A percentile compares a stretch with the other conserved stretches of the same genome.
These are phyloP conservation scores for Glaucopsyche alexis DNA, from an alignment of 2,888 invertebrate species.

Conservation along the genomic window DNA sequence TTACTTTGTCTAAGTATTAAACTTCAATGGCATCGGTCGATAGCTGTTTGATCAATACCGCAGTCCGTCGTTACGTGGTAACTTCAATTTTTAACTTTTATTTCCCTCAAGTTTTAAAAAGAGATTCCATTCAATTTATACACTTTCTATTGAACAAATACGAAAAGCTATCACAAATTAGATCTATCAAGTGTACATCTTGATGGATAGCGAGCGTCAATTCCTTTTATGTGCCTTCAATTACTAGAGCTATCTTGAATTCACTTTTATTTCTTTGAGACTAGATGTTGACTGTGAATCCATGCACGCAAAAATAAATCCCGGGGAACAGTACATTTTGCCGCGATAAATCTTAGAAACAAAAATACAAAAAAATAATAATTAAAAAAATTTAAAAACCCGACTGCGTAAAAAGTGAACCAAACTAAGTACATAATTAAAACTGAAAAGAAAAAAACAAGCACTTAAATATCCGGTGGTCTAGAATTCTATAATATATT, in stretches of 20 bases:
- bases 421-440: no score
- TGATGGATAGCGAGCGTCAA: slow-evolving; percentile 9
- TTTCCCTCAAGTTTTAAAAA: slow-evolving; percentile 7
- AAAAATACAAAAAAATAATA: no score
- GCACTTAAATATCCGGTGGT: no score
- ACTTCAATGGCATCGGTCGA: slow-evolving; percentile 36
- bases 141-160: slow-evolving; percentile 10
- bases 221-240: background rate
- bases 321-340: no score
- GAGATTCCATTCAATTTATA: slow-evolving; percentile 12
- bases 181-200: slow-evolving; percentile 5
- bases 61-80: slow-evolving; percentile 32
- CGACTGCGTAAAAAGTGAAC: no score
- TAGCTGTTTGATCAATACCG: slow-evolving; percentile 41
- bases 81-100: slow-evolving; percentile 40
- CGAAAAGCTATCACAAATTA: background rate
- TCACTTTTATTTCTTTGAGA: background rate
- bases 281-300: no score
- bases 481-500: no score
- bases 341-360: no score
- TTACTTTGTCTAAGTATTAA: background rate
- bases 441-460: no score
- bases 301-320: no score
- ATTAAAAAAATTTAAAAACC: no score
- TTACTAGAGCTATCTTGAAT: background rate